Base-by-base conservation (phyloP, 1,140 invertebrate species). In the Micrasema minimum region DNA sequence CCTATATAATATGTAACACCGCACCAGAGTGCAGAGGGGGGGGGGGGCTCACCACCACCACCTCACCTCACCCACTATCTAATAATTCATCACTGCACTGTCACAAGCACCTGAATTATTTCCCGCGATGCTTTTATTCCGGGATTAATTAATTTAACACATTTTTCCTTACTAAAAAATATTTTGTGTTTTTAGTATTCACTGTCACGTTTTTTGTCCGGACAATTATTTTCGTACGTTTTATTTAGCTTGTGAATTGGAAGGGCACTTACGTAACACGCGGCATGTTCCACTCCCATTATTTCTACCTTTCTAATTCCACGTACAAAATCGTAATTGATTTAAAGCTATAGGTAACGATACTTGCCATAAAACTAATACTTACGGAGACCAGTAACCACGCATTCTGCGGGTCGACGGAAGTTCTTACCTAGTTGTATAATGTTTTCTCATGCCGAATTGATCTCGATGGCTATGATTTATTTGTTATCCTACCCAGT, bases 221-320 rank as follows among this genome's bases (percentile, higher is more conserved):
- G 14, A n/a, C 50, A n/a, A 53, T 53, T 31, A 26, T 22, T 53
- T 53, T 53, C 10, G 23, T 53, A 53, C 23, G 50, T 53, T 31
- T 53, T 53, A 14, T 18, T 53, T 53, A 31, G 50, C 50, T 26
- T 53, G 23, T 26, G 50, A n/a, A 53, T 53, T 53, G 50, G 50
- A 53, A 53, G 50, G 50, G 50, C 50, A 23, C 22, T 53, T 18
- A 35, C 50, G 50, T 53, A 53, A 53, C 46, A 48, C 20, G 20
- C 50, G 23, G 50, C 50, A 53, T 53, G 50, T 53, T 53, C 50
- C 23, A 53, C 50, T 53, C 20, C 50, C 50, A 53, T 53, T 53
- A 53, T 53, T 53, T 45, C 50, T 26, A 53, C 50, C 50, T 53
- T 53, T 53, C 50, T 53, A 53, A 53, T 53, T 53, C 26, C 18